phyloP scores from a whole-genome alignment of 2,797 vertebrate species.

The Okamejei kenojei region DNA sequence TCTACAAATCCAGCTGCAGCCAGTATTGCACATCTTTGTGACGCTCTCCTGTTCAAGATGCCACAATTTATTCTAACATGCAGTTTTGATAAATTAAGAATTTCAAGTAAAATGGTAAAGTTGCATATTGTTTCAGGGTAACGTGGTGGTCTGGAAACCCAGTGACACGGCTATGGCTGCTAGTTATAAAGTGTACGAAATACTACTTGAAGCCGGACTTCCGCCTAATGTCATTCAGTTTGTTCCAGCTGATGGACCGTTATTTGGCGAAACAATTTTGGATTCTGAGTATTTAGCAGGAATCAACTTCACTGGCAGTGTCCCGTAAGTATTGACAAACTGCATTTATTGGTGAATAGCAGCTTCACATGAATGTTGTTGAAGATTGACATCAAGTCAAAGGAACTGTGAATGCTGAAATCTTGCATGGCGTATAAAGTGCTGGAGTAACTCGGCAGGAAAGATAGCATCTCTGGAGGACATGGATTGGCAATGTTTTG shows the following conservation, averaged over 20 bases:
- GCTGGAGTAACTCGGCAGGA: too few species aligned
- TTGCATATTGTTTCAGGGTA: slow-evolving; percentile 63
- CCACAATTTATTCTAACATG: neutral
- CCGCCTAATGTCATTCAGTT: slow-evolving; percentile 88
- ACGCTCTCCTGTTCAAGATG: neutral
- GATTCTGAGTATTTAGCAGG: slow-evolving; percentile 78
- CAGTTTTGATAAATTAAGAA: neutral
- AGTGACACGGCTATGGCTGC: slow-evolving; percentile 83
- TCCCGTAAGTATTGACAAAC: slow-evolving; percentile 62
- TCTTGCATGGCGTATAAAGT: too few species aligned
- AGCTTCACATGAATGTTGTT: neutral
- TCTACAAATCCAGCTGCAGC: neutral
- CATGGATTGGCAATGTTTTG: too few species aligned
- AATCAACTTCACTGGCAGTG: slow-evolving; percentile 93
- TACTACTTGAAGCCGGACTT: slow-evolving; percentile 76
- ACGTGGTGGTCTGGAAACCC: slow-evolving; percentile 94
- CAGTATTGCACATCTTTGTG: neutral
- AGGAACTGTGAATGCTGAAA: too few species aligned
- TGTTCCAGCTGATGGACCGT: slow-evolving; percentile 75
- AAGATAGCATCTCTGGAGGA: neutral
- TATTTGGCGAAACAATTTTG: slow-evolving; percentile 78
- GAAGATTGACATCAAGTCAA: neutral
- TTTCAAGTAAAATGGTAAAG: neutral
- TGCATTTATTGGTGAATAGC: neutral
- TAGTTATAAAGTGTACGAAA: slow-evolving; percentile 73